Evolutionary conservation across 2,797 vertebrate genomes (phyloP).

Genomic region (Leptodactylus fallax): DNA sequence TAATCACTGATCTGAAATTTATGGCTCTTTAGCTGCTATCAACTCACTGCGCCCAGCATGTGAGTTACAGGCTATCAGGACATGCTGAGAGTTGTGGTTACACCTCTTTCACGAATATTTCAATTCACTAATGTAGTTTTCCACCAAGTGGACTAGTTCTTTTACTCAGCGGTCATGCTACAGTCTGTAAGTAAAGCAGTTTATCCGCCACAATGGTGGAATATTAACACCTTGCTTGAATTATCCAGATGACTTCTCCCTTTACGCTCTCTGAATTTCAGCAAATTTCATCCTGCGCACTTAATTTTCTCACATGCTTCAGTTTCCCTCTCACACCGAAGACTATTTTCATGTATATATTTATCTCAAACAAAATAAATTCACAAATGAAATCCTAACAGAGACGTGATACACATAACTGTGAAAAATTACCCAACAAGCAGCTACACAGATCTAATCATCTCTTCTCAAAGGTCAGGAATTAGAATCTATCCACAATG

Average conservation of each 20-base stretch:
- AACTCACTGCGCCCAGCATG: background rate
- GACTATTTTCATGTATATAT: constrained; percentile 25
- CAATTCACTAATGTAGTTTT: background rate
- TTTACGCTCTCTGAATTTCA: constrained; percentile 8
- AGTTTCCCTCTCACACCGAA: background rate
- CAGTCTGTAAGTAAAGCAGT: background rate
- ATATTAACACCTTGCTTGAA: constrained; percentile 39
- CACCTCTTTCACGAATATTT: background rate
- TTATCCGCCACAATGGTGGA: constrained; percentile 21
- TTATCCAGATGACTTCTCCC: constrained; percentile 31
- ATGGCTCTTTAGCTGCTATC: background rate
- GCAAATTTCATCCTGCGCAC: constrained; percentile 23
- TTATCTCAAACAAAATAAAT: constrained; percentile 35
- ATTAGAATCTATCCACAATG: constrained; percentile 19
- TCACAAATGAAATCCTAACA: constrained; percentile 23
- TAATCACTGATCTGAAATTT: background rate
- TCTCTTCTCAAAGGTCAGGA: constrained; percentile 38
- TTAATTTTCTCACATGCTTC: constrained; percentile 11
- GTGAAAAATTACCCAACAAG: constrained; percentile 44
- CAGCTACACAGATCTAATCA: constrained; percentile 28
- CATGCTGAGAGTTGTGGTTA: background rate
- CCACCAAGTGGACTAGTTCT: background rate
- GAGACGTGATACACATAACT: constrained; percentile 22
- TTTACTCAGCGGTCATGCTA: background rate
- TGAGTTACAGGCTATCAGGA: background rate